A percentile compares a stretch with the other conserved stretches of the same genome.
phyloP scores from a whole-genome alignment of 37 sponge, comb jelly and placozoan genomes.

The Haliclona indistincta region DNA sequence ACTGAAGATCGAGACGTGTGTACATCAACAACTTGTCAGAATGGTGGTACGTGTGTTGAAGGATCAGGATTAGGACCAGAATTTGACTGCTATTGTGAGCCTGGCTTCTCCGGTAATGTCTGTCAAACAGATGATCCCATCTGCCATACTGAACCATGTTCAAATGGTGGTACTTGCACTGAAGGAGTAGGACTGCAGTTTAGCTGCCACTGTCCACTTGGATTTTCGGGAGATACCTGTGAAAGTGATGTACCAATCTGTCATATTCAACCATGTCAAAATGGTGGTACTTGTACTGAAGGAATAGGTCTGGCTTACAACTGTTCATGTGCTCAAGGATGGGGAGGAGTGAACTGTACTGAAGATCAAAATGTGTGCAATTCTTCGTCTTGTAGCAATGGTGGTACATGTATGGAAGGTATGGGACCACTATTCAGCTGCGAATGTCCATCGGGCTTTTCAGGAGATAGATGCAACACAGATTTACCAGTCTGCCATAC shows the following conservation, averaged over 20 bases:
- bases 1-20: constrained; percentile 10
- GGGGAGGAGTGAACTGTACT: constrained; percentile 28
- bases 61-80: constrained; percentile 9
- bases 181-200: constrained; percentile 8
- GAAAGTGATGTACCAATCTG: constrained; percentile 8
- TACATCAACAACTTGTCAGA: constrained; percentile 1
- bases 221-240: constrained; percentile 32
- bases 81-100: constrained; percentile 37
- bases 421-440: constrained; percentile 29
- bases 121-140: constrained; percentile 43
- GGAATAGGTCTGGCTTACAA: constrained; percentile 10
- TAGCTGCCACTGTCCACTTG: constrained; percentile 32
- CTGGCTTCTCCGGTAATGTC: constrained; percentile 44
- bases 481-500: constrained; percentile 2
- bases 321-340: constrained; percentile 54
- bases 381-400: constrained; percentile 33
- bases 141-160: constrained; percentile 14
- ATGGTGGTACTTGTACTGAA: constrained; percentile 33
- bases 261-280: constrained; percentile 20
- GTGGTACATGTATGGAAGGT: constrained; percentile 47
- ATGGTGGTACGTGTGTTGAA: constrained; percentile 44
- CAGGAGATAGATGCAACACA: constrained; percentile 41
- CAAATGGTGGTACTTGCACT: constrained; percentile 39
- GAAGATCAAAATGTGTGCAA: constrained; percentile 7
- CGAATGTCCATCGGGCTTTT: constrained; percentile 33